phyloP scores from a whole-genome alignment of 2,797 vertebrate species.

The Lacerta agilis region DNA sequence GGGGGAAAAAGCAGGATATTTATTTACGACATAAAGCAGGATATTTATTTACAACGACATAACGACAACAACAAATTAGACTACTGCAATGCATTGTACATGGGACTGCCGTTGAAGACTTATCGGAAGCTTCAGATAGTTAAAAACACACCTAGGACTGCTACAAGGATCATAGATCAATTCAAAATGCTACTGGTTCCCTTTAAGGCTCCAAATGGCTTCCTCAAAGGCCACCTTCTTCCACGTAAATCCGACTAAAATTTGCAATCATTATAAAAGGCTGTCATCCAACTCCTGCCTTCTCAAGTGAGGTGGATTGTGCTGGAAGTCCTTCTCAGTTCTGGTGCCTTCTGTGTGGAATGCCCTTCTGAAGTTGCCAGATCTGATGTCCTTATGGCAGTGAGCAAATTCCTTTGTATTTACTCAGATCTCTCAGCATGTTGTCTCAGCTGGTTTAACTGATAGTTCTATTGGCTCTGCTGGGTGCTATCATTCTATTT shows the following conservation, averaged over 20 bases:
- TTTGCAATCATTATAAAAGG: not conserved
- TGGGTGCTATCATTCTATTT: not conserved
- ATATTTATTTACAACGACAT: too few relatives aligned
- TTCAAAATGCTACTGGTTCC: too few relatives aligned
- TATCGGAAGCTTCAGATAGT: too few relatives aligned
- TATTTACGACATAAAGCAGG: too few relatives aligned
- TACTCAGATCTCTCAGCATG: not conserved
- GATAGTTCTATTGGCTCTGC: not conserved
- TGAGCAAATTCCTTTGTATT: not conserved
- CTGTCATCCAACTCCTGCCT: not conserved
- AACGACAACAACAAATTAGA: too few relatives aligned
- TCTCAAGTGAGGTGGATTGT: not conserved
- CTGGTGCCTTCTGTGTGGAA: not conserved
- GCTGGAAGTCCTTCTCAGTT: not conserved
- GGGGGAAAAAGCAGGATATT: too few relatives aligned
- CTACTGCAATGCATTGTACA: too few relatives aligned
- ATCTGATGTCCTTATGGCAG: not conserved
- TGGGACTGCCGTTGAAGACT: too few relatives aligned
- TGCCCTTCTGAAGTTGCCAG: not conserved
- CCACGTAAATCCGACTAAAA: not conserved
- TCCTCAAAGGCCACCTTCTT: not conserved
- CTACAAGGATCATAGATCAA: too few relatives aligned
- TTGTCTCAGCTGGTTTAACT: not conserved
- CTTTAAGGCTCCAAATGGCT: not conserved
- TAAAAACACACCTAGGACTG: too few relatives aligned